A percentile compares a stretch with the other conserved stretches of the same genome.
Conservation (phyloP, 2,113 vertebrate genomes). For the Bubo blakistoni region DNA sequence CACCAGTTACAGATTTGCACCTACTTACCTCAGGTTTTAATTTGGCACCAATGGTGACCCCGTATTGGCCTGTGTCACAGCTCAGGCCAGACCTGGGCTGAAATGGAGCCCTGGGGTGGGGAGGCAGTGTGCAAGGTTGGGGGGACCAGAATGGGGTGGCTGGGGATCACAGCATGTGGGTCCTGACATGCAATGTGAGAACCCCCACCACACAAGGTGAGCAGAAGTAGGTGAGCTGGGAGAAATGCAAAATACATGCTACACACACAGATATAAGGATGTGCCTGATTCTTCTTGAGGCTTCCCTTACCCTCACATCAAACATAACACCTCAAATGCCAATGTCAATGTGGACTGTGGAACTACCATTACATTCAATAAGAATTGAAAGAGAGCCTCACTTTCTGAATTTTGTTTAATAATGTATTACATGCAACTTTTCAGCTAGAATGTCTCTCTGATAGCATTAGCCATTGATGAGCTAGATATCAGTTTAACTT, state of each 20-base stretch:
- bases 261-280: neutral
- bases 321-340: neutral
- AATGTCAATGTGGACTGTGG: rapidly evolving
- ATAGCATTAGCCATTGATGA: neutral
- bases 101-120: neutral
- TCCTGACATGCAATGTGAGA: neutral
- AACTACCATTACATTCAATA: neutral
- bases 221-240: neutral
- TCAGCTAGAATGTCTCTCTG: neutral
- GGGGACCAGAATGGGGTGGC: neutral
- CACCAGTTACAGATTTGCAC: neutral
- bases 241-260: neutral
- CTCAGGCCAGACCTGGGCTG: neutral
- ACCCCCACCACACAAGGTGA: rapidly evolving
- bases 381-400: neutral
- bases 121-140: rapidly evolving
- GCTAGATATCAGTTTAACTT: neutral
- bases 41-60: neutral
- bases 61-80: neutral
- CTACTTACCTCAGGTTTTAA: neutral
- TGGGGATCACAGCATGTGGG: neutral
- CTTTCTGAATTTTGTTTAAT: neutral
- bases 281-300: neutral
- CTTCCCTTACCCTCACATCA: rapidly evolving
- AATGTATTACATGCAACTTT: neutral